These are phyloP conservation scores for Thripadectes ignobilis DNA, from an alignment of 2,797 vertebrate genomes.

Conservation along the genomic window DNA sequence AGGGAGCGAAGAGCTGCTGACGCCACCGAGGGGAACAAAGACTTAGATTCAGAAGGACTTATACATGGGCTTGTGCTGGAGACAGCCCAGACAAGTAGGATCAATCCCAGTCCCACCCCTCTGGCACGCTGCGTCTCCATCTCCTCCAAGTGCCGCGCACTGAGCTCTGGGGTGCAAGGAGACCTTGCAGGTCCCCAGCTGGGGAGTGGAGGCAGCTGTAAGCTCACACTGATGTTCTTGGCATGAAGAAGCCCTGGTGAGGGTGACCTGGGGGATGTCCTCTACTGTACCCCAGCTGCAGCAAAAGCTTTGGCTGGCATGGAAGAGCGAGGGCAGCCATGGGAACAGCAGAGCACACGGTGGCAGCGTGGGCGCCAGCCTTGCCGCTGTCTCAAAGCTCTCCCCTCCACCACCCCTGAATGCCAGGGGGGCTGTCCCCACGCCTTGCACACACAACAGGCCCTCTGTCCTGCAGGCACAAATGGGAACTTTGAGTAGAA, in stretches of 20 bases:
- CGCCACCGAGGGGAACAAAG: constrained; percentile 53
- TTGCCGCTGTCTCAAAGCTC: not conserved
- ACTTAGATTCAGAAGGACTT: constrained; percentile 27
- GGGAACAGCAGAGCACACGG: not conserved
- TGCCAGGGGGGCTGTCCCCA: not conserved
- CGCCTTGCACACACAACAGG: not conserved
- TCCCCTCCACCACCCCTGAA: not conserved
- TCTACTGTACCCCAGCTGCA: not conserved
- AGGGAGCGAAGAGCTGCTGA: constrained; percentile 51
- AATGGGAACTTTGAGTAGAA: constrained; percentile 50
- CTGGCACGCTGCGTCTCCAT: accelerated
- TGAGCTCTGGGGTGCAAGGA: not conserved
- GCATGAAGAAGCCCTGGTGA: not conserved
- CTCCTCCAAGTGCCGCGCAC: not conserved
- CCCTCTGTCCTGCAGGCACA: constrained; percentile 35
- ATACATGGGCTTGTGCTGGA: not conserved
- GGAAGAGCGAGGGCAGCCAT: accelerated
- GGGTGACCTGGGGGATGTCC: not conserved
- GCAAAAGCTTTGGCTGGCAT: not conserved
- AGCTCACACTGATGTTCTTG: not conserved
- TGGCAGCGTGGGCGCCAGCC: not conserved
- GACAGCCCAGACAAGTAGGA: not conserved
- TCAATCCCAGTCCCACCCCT: not conserved
- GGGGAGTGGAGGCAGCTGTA: not conserved
- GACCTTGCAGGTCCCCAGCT: accelerated